A percentile compares a stretch with the other conserved stretches of the same genome.
phyloP scores from a whole-genome alignment of 2,113 vertebrate species.

The Serinus canaria region DNA sequence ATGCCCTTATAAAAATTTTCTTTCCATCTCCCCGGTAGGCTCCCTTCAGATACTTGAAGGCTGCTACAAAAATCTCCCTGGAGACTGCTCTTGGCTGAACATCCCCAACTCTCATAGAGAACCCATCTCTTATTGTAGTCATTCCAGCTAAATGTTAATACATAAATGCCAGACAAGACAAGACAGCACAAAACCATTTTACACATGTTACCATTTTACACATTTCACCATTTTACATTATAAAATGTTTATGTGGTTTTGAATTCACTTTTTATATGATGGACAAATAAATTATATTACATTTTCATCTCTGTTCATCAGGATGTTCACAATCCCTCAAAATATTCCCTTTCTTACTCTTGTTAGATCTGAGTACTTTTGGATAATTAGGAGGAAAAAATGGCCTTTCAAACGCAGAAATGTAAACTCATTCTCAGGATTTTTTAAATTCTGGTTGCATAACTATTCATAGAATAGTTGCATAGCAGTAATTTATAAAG shows the following conservation, averaged over 20 bases:
- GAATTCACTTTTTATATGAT: neutral
- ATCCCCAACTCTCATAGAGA: fast-evolving
- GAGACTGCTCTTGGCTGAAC: neutral
- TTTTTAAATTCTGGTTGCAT: neutral
- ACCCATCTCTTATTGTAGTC: neutral
- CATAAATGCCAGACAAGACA: neutral
- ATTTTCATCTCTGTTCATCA: neutral
- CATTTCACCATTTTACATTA: neutral
- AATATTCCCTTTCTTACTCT: neutral
- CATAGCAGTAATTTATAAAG: neutral
- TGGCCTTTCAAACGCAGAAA: neutral
- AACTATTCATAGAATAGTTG: neutral
- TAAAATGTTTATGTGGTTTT: neutral
- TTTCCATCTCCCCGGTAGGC: neutral
- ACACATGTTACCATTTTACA: fast-evolving
- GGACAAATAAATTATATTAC: neutral
- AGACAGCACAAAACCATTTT: neutral
- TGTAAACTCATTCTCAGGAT: neutral
- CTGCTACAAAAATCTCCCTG: neutral
- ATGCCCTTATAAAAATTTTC: neutral
- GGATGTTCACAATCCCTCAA: neutral
- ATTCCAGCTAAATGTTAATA: neutral
- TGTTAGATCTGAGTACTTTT: neutral
- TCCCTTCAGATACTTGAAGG: neutral
- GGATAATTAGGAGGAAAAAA: neutral